phyloP scores from a whole-genome alignment of 2,888 invertebrate genomes.

The Diarsia mendica region DNA sequence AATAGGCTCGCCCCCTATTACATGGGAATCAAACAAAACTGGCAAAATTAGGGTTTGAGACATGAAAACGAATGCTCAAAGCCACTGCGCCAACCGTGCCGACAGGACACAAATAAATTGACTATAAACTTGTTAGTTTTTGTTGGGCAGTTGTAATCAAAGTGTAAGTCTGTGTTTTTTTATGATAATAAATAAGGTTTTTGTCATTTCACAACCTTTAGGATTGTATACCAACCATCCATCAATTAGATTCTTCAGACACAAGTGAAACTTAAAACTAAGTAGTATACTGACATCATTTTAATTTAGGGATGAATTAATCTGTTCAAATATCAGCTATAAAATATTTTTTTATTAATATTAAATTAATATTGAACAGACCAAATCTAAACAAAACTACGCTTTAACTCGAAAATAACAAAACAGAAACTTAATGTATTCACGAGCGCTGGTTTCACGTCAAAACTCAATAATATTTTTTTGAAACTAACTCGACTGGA shows the following conservation, averaged over 20 bases:
- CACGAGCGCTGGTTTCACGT: conserved; percentile 71
- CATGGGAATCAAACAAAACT: too few species aligned
- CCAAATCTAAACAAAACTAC: conserved; percentile 20
- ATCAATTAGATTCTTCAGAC: background rate
- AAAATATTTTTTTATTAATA: background rate
- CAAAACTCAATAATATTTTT: conserved; percentile 72
- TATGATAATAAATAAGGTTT: background rate
- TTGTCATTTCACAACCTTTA: background rate
- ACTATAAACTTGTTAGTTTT: too few species aligned
- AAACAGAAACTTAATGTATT: conserved; percentile 75
- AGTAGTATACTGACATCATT: background rate
- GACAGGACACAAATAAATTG: too few species aligned
- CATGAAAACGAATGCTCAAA: too few species aligned
- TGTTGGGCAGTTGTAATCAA: too few species aligned
- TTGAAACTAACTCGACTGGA: conserved; percentile 72
- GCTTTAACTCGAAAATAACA: conserved; percentile 56
- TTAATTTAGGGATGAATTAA: background rate
- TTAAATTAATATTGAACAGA: conserved; percentile 5
- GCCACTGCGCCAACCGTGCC: too few species aligned
- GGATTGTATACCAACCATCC: background rate
- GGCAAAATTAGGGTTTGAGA: too few species aligned
- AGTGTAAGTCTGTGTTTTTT: too few species aligned
- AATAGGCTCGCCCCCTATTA: too few species aligned
- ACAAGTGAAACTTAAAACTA: background rate
- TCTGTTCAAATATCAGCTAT: background rate